phyloP scores from a whole-genome alignment of 2,888 invertebrate species.

The Azorinus chamasolen region DNA sequence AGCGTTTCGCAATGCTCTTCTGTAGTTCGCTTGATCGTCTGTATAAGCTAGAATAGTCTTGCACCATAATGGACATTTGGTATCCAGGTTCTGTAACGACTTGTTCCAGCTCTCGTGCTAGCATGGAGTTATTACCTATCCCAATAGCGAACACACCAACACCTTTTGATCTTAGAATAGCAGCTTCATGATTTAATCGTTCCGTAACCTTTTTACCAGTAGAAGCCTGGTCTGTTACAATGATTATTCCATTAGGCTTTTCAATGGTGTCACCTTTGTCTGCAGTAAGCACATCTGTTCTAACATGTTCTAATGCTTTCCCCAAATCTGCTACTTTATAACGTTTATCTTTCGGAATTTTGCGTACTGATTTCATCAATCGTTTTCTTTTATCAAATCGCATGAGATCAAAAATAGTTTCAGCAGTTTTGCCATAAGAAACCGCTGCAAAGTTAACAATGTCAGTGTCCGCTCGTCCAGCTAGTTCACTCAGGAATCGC shows the following conservation, averaged over 20 bases:
- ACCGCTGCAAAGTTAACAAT: constrained; percentile 79
- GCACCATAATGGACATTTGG: constrained; percentile 14
- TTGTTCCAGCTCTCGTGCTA: constrained; percentile 23
- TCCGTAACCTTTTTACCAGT: constrained; percentile 12
- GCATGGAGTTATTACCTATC: constrained; percentile 19
- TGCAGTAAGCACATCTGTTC: constrained; percentile 49
- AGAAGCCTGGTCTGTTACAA: constrained; percentile 68
- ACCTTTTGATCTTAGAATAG: constrained; percentile 17
- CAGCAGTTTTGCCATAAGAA: constrained; percentile 79
- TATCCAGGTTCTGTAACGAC: constrained; percentile 2
- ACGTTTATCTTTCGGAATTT: constrained; percentile 56
- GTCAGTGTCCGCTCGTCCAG: constrained; percentile 67
- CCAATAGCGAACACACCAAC: constrained; percentile 34
- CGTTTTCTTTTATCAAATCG: constrained; percentile 43
- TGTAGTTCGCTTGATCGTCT: not conserved
- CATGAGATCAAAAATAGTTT: constrained; percentile 55
- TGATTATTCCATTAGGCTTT: constrained; percentile 69
- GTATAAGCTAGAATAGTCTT: constrained; percentile 9
- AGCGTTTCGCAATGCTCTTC: constrained; percentile 2
- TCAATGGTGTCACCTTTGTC: constrained; percentile 61
- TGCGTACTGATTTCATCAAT: constrained; percentile 54
- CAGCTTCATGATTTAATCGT: constrained; percentile 18
- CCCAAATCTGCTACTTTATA: constrained; percentile 54
- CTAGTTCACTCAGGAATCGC: constrained; percentile 66
- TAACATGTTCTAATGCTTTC: constrained; percentile 46